Conservation (phyloP, 1,140 invertebrate species). For the Trichonephila clavata region DNA sequence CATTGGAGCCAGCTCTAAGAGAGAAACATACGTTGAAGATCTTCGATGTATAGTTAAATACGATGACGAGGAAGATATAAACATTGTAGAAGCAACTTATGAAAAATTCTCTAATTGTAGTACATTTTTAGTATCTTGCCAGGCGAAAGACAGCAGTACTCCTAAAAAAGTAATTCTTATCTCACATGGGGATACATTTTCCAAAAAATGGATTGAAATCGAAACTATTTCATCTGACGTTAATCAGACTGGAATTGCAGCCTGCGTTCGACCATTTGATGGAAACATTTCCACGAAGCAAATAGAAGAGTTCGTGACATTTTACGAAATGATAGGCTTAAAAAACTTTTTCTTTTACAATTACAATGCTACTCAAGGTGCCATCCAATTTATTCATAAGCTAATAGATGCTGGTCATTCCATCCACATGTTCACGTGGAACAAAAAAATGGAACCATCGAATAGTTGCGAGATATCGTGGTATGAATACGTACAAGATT, state of each 20-base stretch:
- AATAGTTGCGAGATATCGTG: background rate
- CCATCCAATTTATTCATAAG: background rate
- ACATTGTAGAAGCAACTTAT: background rate
- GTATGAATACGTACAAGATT: constrained; percentile 33
- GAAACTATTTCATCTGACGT: background rate
- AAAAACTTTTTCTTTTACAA: constrained; percentile 35
- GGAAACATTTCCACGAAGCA: background rate
- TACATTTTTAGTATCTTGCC: background rate
- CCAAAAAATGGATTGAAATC: constrained; percentile 28
- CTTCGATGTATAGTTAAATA: constrained; percentile 36
- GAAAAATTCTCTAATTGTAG: background rate
- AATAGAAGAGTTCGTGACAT: constrained; percentile 8
- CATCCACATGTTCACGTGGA: background rate
- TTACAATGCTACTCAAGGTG: background rate
- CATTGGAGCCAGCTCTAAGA: background rate
- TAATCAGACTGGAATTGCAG: background rate
- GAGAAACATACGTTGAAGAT: background rate
- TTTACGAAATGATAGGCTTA: constrained; percentile 17
- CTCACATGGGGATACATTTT: background rate
- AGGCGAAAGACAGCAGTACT: background rate
- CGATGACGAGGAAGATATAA: background rate
- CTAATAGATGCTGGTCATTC: background rate
- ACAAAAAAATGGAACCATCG: background rate
- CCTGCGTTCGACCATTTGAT: constrained; percentile 8
- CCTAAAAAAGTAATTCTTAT: constrained; percentile 9